Evolutionary conservation across 2,888 invertebrate species (phyloP).

Genomic region (Chrysodeixis includens): DNA sequence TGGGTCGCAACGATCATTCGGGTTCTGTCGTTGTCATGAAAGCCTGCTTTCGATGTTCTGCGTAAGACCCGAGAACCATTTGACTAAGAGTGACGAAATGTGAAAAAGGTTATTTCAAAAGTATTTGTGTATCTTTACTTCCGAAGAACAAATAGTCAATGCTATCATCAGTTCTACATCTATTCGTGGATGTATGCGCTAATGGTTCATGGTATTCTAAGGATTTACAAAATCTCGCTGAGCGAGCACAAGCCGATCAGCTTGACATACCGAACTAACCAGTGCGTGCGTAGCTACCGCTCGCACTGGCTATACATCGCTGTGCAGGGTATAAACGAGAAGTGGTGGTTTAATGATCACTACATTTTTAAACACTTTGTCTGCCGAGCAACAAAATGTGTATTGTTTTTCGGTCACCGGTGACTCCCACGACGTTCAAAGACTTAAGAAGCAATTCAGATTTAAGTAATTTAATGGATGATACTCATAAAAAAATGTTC

Average conservation of each 20-base stretch:
- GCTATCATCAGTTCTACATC: background rate
- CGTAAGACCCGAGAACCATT: slow-evolving; percentile 47
- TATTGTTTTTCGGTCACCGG: no score
- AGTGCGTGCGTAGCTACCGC: slow-evolving; percentile 12
- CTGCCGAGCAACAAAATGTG: no score
- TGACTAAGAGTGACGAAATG: slow-evolving; percentile 25
- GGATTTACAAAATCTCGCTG: background rate
- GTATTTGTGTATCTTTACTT: slow-evolving; percentile 28
- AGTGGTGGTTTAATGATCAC: background rate
- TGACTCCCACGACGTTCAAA: no score
- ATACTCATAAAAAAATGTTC: no score
- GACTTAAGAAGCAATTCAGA: background rate
- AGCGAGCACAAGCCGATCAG: background rate
- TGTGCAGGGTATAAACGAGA: background rate
- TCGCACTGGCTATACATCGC: background rate
- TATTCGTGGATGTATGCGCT: background rate
- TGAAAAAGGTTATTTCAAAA: slow-evolving; percentile 37
- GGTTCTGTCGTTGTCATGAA: slow-evolving; percentile 57
- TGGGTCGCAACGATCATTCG: slow-evolving; percentile 58
- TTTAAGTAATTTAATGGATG: no score
- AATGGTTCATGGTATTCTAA: background rate
- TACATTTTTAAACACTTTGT: no score
- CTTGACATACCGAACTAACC: slow-evolving; percentile 8
- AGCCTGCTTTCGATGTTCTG: slow-evolving; percentile 40
- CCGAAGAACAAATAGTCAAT: background rate